Percentiles rank a stretch among this genome's conserved stretches.
Evolutionary conservation across 2,113 vertebrate species (phyloP).

Genomic region (Cyphomyrus discorhynchus): DNA sequence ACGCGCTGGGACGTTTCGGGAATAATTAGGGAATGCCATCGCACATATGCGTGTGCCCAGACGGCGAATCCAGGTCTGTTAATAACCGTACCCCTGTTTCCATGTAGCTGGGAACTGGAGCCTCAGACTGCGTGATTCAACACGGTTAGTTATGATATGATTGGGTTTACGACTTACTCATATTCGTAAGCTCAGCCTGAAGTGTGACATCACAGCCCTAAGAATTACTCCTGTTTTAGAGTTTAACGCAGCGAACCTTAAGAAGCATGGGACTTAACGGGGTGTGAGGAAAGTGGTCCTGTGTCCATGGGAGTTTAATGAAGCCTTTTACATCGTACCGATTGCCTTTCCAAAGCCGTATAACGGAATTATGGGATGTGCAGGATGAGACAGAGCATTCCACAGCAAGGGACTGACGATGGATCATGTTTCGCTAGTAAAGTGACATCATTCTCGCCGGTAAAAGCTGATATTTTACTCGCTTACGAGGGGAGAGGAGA

Average conservation of each 20-base stretch:
- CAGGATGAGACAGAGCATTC: neutral
- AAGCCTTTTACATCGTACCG: neutral
- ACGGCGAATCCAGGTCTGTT: neutral
- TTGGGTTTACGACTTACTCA: neutral
- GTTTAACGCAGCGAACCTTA: neutral
- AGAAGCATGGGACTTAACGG: neutral
- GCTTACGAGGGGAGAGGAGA: neutral
- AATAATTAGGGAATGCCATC: slow-evolving; percentile 12
- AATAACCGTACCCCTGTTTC: neutral
- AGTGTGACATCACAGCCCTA: neutral
- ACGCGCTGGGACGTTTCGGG: slow-evolving; percentile 3
- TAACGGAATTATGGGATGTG: neutral
- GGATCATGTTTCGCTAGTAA: neutral
- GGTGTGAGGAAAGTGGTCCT: neutral
- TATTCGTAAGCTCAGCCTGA: neutral
- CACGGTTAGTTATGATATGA: neutral
- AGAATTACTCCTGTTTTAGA: neutral
- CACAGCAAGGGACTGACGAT: neutral
- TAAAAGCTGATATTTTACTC: neutral
- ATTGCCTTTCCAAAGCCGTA: neutral
- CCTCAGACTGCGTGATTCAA: neutral
- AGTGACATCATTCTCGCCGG: neutral
- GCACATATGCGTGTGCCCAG: neutral
- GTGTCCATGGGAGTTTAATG: neutral
- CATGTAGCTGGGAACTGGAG: neutral